Conservation (phyloP, 1,140 invertebrate species). For the Pectinophora gossypiella region DNA sequence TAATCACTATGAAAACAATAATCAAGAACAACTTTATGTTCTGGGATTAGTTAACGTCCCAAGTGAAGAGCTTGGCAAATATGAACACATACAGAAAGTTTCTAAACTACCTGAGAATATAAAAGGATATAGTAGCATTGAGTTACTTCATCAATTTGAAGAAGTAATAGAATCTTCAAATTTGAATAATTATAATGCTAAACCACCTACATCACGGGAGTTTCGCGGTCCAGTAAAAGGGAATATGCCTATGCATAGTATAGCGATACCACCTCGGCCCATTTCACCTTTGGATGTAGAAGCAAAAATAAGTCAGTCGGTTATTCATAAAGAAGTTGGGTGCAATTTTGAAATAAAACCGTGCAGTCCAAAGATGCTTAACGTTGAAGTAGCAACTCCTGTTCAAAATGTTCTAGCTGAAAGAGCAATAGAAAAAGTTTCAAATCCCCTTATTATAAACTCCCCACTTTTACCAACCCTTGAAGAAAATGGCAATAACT, state of each 20-base stretch:
- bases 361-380: conserved; percentile 68
- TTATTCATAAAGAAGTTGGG: conserved; percentile 73
- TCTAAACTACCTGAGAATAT: conserved; percentile 72
- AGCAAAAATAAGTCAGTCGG: conserved; percentile 73
- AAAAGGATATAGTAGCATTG: conserved; percentile 64
- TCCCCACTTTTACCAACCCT: conserved; percentile 25
- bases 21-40: conserved; percentile 66
- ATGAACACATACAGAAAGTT: conserved; percentile 73
- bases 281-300: conserved; percentile 70
- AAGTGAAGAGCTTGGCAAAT: conserved; percentile 65
- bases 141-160: conserved; percentile 66
- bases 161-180: conserved; percentile 58
- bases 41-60: conserved; percentile 67
- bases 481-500: conserved; percentile 22
- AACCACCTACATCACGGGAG: conserved; percentile 23
- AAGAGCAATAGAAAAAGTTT: conserved; percentile 61
- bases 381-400: conserved; percentile 60
- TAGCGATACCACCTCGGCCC: conserved; percentile 34
- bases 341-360: conserved; percentile 75
- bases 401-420: conserved; percentile 51
- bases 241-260: conserved; percentile 21
- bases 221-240: conserved; percentile 24
- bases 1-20: conserved; percentile 34
- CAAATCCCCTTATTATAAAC: conserved; percentile 40
- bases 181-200: conserved; percentile 23